Conservation (phyloP, 2,113 vertebrate species). For the Glareola pratincola region DNA sequence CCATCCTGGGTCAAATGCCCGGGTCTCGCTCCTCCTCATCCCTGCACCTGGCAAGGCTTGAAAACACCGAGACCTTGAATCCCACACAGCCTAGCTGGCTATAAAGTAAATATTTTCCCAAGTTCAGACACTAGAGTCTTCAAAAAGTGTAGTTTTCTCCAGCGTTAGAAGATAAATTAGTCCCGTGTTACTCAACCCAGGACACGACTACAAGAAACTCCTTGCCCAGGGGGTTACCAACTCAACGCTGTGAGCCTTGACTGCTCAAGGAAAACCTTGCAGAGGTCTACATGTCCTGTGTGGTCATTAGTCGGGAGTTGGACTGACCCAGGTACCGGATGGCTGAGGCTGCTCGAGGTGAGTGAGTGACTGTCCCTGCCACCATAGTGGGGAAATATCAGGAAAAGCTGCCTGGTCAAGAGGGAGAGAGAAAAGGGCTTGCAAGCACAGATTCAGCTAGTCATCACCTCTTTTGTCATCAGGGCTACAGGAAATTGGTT, state of each 20-base stretch:
- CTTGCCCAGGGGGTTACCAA: background rate
- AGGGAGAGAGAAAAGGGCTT: background rate
- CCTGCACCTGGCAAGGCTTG: too few relatives aligned
- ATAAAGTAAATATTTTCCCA: too few relatives aligned
- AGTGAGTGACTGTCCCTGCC: background rate
- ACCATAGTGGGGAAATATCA: background rate
- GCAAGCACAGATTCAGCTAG: background rate
- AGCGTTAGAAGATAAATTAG: too few relatives aligned
- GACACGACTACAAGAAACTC: background rate
- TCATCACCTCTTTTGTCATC: background rate
- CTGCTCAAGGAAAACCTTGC: background rate
- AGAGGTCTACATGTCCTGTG: background rate
- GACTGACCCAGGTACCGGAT: background rate
- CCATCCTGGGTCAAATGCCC: too few relatives aligned
- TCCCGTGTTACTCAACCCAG: too few relatives aligned
- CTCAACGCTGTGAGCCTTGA: background rate
- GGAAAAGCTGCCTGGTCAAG: background rate
- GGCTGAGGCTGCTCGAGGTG: background rate
- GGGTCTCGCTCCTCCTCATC: too few relatives aligned
- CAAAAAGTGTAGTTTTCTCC: too few relatives aligned
- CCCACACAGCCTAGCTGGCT: too few relatives aligned
- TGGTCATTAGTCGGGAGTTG: rapidly evolving
- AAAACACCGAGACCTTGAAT: too few relatives aligned
- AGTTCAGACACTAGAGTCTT: too few relatives aligned
- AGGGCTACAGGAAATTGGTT: background rate